phyloP scores from a whole-genome alignment of 2,797 vertebrate genomes.

The Odontamblyopus lacepedii region DNA sequence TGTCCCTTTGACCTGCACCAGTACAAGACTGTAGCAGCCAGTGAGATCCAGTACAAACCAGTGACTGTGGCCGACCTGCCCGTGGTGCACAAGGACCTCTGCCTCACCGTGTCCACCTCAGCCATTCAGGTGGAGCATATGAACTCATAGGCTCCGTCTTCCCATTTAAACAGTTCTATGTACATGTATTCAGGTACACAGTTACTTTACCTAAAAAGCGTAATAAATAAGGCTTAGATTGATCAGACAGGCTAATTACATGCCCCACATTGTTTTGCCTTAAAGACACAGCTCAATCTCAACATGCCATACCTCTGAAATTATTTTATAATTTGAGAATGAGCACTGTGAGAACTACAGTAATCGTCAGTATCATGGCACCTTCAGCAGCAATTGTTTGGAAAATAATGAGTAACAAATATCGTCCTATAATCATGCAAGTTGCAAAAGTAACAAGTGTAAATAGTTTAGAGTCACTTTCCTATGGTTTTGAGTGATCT shows the following conservation, averaged over 20 bases:
- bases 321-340: slow-evolving; percentile 4
- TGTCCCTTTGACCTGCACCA: slow-evolving; percentile 97
- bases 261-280: slow-evolving; percentile 5
- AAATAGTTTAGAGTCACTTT: slow-evolving; percentile 14
- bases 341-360: slow-evolving; percentile 9
- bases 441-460: slow-evolving; percentile 7
- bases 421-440: neutral
- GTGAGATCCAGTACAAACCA: slow-evolving; percentile 82
- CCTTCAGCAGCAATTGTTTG: neutral
- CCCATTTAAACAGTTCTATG: slow-evolving; percentile 36
- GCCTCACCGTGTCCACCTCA: slow-evolving; percentile 96
- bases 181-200: slow-evolving; percentile 29
- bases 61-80: slow-evolving; percentile 78
- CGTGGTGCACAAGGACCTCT: slow-evolving; percentile 96
- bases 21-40: slow-evolving; percentile 88
- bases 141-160: slow-evolving; percentile 84
- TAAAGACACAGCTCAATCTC: slow-evolving; percentile 5
- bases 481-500: slow-evolving; percentile 18
- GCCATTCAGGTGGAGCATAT: slow-evolving; percentile 96
- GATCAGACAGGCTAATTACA: neutral
- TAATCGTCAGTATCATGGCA: neutral
- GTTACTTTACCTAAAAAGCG: slow-evolving; percentile 6
- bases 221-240: neutral
- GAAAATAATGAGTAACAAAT: neutral
- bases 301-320: neutral